Evolutionary conservation across 1,140 invertebrate genomes (phyloP).

Genomic region (Zaprionus kolodkinae): DNA sequence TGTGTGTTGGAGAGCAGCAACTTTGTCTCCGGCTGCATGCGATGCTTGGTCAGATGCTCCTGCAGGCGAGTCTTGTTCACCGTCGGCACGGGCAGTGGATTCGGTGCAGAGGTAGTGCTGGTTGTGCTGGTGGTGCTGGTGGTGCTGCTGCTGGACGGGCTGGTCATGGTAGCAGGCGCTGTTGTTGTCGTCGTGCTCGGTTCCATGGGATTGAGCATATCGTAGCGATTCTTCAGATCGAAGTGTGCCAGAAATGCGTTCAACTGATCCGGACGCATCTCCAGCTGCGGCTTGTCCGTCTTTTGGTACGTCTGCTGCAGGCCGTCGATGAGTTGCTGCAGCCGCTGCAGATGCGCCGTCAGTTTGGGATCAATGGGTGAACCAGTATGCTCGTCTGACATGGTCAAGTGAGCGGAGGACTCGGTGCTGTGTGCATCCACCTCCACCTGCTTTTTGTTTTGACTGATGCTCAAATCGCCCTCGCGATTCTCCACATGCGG

Average conservation of each 20-base stretch:
- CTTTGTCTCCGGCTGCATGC: constrained; percentile 74
- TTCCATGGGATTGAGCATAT: constrained; percentile 58
- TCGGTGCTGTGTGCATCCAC: constrained; percentile 8
- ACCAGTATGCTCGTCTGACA: constrained; percentile 12
- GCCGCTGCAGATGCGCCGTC: constrained; percentile 76
- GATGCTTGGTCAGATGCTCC: constrained; percentile 60
- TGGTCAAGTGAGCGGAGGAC: neutral
- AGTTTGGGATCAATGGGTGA: constrained; percentile 72
- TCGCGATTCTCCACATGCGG: constrained; percentile 62
- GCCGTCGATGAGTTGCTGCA: constrained; percentile 83
- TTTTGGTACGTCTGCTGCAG: constrained; percentile 77
- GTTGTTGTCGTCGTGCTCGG: constrained; percentile 15
- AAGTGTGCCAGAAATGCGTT: constrained; percentile 82
- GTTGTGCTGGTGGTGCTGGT: constrained; percentile 8
- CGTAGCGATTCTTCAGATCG: constrained; percentile 76
- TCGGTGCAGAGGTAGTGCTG: neutral
- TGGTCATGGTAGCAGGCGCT: constrained; percentile 9
- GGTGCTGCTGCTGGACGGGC: neutral
- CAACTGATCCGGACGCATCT: constrained; percentile 78
- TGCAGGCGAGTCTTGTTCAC: constrained; percentile 64
- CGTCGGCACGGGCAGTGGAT: constrained; percentile 27
- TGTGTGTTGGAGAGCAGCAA: constrained; percentile 60
- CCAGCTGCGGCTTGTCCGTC: constrained; percentile 63
- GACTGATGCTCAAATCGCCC: constrained; percentile 1
- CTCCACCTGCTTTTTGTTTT: neutral